Base-by-base conservation (phyloP, 2,888 invertebrate species). In the Parnassius mnemosyne region DNA sequence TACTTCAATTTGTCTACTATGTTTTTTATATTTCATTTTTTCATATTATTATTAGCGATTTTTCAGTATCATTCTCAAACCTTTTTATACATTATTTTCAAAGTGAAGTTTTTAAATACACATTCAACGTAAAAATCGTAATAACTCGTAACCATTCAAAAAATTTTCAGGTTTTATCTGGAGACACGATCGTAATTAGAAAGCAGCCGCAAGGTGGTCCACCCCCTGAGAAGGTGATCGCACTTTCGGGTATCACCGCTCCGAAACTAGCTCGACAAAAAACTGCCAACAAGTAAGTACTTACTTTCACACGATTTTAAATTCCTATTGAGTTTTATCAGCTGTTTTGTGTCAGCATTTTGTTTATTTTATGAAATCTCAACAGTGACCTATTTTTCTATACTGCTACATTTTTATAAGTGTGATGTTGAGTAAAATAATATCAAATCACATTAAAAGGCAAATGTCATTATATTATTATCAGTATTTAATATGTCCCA, bases 181-280 rank as follows among this genome's bases (percentile, higher is more conserved):
- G 99, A 63, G 99, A 99, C 90, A 96, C 98, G 63, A 94, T 99
- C 65, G 95, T 98, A 56, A 96, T 99, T 73, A 94, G 98, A 78
- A 97, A 95, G 67, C 93, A 94, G 68, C 95, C 96, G 0, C 94
- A 94, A 79, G 97, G 97, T 16, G 97, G 97, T 47, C 98, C 99
- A 51, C 96, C 96, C 57, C 97, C 96, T 66, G 99, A 99, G 89
- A 96, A 96, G 87, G 96, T 96, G 70, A 94, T 99, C 59, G 96
- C 95, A 68, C 94, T 99, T 71, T 97, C 98, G 44, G 97, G 97
- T 81, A 95, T 99, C 71, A 94, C 94, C 67, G 99, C 99, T 60
- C 99, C 99, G 16, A 97, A 98, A 90, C 92, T 99, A 9, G 90
- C 89, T 41, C 85, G 91, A 47, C 89, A 89, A 71, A 83, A 81